These are phyloP conservation scores for Rotaria magnacalcarata DNA, from an alignment of 2,888 invertebrate species.

Conservation along the genomic window DNA sequence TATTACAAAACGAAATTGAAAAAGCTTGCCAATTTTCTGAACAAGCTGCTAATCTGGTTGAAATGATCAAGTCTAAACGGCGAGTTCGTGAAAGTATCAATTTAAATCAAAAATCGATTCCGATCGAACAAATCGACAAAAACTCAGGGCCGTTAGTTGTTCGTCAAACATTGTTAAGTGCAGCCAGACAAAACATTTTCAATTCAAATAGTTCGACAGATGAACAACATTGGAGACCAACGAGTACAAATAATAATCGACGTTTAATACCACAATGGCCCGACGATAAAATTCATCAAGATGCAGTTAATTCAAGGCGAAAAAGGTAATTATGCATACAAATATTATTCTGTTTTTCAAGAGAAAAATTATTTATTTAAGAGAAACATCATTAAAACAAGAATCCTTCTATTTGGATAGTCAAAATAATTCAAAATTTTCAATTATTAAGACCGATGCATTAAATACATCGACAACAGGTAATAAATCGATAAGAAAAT, in stretches of 20 bases:
- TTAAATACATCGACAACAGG: conserved; percentile 44
- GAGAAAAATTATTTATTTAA: too few relatives aligned
- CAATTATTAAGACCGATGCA: conserved; percentile 54
- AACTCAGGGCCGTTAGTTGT: neutral
- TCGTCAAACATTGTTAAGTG: neutral
- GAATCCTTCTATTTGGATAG: conserved; percentile 43
- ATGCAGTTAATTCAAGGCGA: neutral
- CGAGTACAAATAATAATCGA: conserved; percentile 35
- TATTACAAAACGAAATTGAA: conserved; percentile 57
- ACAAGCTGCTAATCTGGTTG: conserved; percentile 56
- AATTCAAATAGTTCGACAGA: conserved; percentile 47
- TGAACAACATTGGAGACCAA: conserved; percentile 47
- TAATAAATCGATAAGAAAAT: conserved; percentile 50
- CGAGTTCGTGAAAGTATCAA: neutral
- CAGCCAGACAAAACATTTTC: neutral
- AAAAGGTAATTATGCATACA: neutral
- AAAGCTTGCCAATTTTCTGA: conserved; percentile 58
- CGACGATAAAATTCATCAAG: neutral
- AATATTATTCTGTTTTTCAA: neutral
- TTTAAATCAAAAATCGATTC: neutral
- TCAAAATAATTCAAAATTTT: conserved; percentile 48
- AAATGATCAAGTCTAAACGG: conserved; percentile 56
- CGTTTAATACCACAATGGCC: conserved; percentile 21
- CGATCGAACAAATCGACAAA: conserved; percentile 50
- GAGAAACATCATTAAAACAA: conserved; percentile 34